Evolutionary conservation across 1,140 invertebrate species (phyloP), one percentile per base, ranked within the genome.

Genomic region (Papilio aristodemus): DNA sequence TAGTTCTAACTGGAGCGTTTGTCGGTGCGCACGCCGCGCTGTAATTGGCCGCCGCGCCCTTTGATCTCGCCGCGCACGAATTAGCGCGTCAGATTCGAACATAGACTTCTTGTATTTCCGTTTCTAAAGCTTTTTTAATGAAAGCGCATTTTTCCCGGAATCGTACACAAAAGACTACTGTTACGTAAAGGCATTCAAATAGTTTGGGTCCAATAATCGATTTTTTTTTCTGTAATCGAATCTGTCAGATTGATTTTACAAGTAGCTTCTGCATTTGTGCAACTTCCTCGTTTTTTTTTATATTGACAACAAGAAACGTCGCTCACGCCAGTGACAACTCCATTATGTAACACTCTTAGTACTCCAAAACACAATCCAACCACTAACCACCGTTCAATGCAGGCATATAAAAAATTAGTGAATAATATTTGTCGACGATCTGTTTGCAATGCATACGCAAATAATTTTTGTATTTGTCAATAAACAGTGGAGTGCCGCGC

Each of bases 11-110:
- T 80, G 77, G 81, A 80, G 77, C 83, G 83, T 82, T 81, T 78
- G 73, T 74, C 57, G 76, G 83, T 77, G 84, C 78, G 68, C 70
- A 75, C 83, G 82, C 84, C 70, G 68, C 72, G 54, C 64, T 59
- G 70, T 83, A 85, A 87, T 87, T 85, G 81, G 77, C 72, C 69
- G 73, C 57, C 70, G 71, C 62, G 67, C 36, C 8, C 77, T 87
- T 87, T 87, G 83, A 87, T 87, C 83, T 87, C 74, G 76, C 85
- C 83, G 83, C 78, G 77, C 77, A 79, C 83, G 79, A 79, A 84
- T 84, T 80, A 81, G 71, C 77, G 73, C 71, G 73, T 71, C 62
- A 68, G 73, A 80, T 83, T 79, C 72, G 63, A 78, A 83, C 77
- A 73, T 70, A 77, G 73, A 80, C 75, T 73, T 69, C 71, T 70